Evolutionary conservation across 2,888 invertebrate species (phyloP).

Genomic region (Coelogynopora nodosa): DNA sequence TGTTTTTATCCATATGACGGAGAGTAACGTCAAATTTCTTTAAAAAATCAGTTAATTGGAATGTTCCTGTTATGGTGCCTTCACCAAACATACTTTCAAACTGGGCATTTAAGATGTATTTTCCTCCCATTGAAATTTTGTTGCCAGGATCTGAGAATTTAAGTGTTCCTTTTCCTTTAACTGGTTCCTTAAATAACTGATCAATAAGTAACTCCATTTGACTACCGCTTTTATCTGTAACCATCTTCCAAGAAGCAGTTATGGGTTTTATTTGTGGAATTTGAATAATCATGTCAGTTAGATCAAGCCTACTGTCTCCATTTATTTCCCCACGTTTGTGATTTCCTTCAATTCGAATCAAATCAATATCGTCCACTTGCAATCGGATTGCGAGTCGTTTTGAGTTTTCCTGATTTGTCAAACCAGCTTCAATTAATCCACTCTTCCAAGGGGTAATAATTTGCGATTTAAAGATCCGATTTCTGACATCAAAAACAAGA

Average conservation of each 20-base stretch:
- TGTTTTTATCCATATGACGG: neutral
- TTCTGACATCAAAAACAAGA: neutral
- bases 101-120: neutral
- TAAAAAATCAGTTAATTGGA: neutral
- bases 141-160: neutral
- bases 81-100: neutral
- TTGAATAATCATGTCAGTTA: neutral
- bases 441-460: slow-evolving; percentile 27
- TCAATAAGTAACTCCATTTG: neutral
- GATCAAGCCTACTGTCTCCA: neutral
- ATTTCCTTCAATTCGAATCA: neutral
- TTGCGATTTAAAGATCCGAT: slow-evolving; percentile 3
- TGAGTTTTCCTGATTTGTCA: neutral
- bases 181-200: neutral
- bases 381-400: neutral
- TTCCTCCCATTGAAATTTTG: neutral
- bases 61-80: neutral
- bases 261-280: neutral
- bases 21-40: neutral
- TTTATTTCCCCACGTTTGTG: neutral
- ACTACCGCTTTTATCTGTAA: neutral
- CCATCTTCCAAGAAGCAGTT: neutral
- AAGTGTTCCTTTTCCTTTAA: neutral
- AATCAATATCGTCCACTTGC: neutral
- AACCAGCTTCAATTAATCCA: neutral